Evolutionary conservation across 2,797 vertebrate genomes (phyloP).

Genomic region (Onychomys leucogaster): DNA sequence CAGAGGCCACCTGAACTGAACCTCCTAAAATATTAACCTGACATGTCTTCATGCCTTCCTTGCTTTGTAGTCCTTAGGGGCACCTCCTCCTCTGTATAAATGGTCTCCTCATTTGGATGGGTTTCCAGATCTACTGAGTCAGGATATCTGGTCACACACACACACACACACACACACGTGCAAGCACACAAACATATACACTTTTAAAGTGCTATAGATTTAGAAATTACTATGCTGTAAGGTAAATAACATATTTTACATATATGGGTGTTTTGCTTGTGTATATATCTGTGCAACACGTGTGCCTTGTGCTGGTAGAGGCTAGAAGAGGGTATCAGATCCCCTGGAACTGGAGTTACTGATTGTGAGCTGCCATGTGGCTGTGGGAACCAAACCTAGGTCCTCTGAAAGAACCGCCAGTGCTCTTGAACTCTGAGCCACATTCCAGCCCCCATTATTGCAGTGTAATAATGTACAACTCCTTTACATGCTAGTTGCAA

Average conservation of each 20-base stretch:
- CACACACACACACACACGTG: background rate
- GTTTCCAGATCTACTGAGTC: background rate
- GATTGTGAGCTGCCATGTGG: background rate
- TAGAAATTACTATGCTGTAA: background rate
- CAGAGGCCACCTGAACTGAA: background rate
- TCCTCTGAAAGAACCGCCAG: background rate
- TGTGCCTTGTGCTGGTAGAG: background rate
- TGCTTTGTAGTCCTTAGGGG: background rate
- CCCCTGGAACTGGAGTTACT: background rate
- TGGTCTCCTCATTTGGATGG: background rate
- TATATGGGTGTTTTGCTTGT: background rate
- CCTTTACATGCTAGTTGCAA: background rate
- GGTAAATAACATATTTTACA: background rate
- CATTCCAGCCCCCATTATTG: background rate
- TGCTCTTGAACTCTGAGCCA: background rate
- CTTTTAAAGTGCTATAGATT: background rate
- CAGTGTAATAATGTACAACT: background rate
- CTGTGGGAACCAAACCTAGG: background rate
- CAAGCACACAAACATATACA: accelerated
- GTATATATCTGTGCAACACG: background rate
- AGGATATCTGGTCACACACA: too few relatives aligned
- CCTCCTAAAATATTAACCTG: background rate
- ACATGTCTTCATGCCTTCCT: background rate
- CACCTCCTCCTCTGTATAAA: background rate
- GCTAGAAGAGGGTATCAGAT: background rate